A percentile compares a stretch with the other conserved stretches of the same genome.
Evolutionary conservation across 2,888 invertebrate species (phyloP).

Genomic region (Tuberolachnus salignus): DNA sequence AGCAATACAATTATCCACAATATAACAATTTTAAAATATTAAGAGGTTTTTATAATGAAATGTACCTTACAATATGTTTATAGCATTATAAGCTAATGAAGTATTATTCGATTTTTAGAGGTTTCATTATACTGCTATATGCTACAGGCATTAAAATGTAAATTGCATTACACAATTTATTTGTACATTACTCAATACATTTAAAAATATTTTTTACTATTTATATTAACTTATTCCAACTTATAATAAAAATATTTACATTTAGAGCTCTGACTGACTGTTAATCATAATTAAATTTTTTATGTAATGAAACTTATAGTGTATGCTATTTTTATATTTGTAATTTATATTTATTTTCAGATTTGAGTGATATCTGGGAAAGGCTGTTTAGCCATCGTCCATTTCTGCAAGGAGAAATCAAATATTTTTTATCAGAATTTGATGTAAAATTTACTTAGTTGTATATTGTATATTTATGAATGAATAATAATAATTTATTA

Average conservation of each 20-base stretch:
- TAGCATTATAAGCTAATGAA: too few species aligned
- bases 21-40: too few species aligned
- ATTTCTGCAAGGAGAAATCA: constrained; percentile 84
- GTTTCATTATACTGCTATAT: too few species aligned
- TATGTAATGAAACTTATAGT: not conserved
- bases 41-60: too few species aligned
- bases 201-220: not conserved
- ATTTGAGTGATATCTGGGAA: constrained; percentile 81
- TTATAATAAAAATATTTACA: not conserved
- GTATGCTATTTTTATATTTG: not conserved
- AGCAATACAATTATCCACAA: too few species aligned
- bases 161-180: not conserved
- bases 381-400: constrained; percentile 86
- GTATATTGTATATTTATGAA: constrained; percentile 16
- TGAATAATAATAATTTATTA: constrained; percentile 23
- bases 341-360: constrained; percentile 64
- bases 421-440: constrained; percentile 81
- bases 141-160: too few species aligned
- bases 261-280: too few species aligned
- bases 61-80: too few species aligned
- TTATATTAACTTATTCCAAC: not conserved
- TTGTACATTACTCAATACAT: too few species aligned
- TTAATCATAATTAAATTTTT: not conserved
- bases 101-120: too few species aligned
- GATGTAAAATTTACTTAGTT: constrained; percentile 68